Evolutionary conservation across 2,888 invertebrate species (phyloP).

Genomic region (Diarsia dahlii): DNA sequence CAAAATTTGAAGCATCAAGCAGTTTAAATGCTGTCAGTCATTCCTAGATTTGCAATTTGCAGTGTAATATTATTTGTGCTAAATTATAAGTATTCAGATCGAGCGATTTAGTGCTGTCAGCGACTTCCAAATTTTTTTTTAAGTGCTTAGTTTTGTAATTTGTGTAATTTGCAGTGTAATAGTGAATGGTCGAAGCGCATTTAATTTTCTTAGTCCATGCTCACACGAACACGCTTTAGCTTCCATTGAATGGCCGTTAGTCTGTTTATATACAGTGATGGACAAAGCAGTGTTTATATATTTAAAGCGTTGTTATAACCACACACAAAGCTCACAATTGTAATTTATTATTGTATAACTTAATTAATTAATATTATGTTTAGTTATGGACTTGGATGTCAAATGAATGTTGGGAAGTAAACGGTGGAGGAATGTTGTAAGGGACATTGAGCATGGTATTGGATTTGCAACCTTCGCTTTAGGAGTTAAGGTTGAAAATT

Average conservation of each 20-base stretch:
- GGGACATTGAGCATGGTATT: background rate
- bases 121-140: background rate
- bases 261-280: constrained; percentile 66
- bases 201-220: constrained; percentile 59
- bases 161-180: constrained; percentile 29
- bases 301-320: constrained; percentile 77
- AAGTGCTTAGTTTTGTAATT: background rate
- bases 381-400: constrained; percentile 56
- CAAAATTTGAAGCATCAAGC: background rate
- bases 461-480: background rate
- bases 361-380: constrained; percentile 49
- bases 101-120: background rate
- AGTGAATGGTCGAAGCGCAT: constrained; percentile 29
- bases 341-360: constrained; percentile 59
- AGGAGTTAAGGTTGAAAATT: background rate
- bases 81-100: no score
- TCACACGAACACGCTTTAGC: constrained; percentile 61
- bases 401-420: constrained; percentile 45
- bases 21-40: background rate
- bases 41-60: no score
- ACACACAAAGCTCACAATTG: constrained; percentile 82
- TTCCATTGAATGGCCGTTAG: constrained; percentile 65
- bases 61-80: constrained; percentile 19
- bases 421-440: background rate
- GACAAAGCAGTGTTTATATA: constrained; percentile 59